Conservation (phyloP, 2,113 vertebrate genomes). For the Catharus fuscescens region DNA sequence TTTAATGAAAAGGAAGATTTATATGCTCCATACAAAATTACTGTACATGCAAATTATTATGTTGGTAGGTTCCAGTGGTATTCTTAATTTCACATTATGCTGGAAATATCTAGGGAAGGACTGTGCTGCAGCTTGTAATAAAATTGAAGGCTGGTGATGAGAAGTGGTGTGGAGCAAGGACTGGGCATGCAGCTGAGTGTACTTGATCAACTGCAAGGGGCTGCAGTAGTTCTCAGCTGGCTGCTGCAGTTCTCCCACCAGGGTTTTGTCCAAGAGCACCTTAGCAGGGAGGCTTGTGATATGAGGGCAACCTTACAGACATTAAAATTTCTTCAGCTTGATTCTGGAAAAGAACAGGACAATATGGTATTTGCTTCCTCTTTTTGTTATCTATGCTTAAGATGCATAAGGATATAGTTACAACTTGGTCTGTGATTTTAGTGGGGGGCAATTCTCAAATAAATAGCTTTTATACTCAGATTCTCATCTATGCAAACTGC, state of each 20-base stretch:
- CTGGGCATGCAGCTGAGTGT: neutral
- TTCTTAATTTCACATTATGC: neutral
- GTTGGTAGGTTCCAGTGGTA: neutral
- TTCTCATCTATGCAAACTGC: neutral
- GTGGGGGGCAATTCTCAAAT: neutral
- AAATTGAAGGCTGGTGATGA: neutral
- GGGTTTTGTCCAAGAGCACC: neutral
- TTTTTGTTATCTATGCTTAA: neutral
- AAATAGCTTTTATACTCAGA: neutral
- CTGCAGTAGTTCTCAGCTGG: neutral
- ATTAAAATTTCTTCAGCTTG: constrained; percentile 34
- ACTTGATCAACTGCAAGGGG: neutral
- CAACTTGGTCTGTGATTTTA: neutral
- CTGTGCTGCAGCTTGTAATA: neutral
- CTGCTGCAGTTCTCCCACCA: neutral
- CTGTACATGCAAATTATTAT: neutral
- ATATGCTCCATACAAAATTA: neutral
- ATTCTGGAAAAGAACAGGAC: constrained; percentile 11
- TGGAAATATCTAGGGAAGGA: constrained; percentile 3
- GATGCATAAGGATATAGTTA: neutral
- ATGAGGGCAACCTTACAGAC: neutral
- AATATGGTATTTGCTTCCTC: neutral
- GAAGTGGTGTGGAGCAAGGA: neutral
- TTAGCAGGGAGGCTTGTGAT: neutral
- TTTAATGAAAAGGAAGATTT: neutral